These are phyloP conservation scores for Oostethus manadensis DNA, from an alignment of 2,113 vertebrate genomes.

Conservation along the genomic window DNA sequence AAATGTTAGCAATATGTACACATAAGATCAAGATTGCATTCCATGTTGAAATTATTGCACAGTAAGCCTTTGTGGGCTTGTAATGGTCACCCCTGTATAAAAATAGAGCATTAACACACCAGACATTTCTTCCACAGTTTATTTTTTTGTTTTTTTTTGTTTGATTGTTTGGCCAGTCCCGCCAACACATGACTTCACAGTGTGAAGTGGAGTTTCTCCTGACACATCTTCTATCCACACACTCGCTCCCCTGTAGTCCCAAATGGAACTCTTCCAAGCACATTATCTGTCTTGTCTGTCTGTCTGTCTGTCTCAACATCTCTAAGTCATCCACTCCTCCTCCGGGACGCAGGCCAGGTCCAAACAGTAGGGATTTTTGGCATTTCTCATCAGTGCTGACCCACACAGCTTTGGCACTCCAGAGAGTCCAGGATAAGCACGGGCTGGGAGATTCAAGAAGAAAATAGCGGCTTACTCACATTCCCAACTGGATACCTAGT, in stretches of 20 bases:
- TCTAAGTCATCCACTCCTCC: slow-evolving; percentile 25
- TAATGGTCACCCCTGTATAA: slow-evolving; percentile 80
- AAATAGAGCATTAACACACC: slow-evolving; percentile 84
- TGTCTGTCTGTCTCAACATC: slow-evolving; percentile 21
- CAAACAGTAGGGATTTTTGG: slow-evolving; percentile 59
- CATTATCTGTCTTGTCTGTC: slow-evolving; percentile 18
- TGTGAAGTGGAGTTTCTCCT: slow-evolving; percentile 49
- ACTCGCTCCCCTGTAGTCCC: slow-evolving; percentile 34
- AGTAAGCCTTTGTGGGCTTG: slow-evolving; percentile 83
- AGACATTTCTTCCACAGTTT: slow-evolving; percentile 73
- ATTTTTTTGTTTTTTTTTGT: slow-evolving; percentile 35
- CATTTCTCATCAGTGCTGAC: slow-evolving; percentile 54
- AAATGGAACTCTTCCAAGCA: slow-evolving; percentile 36
- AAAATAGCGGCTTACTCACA: slow-evolving; percentile 20
- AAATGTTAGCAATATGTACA: slow-evolving; percentile 74
- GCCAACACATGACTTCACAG: slow-evolving; percentile 50
- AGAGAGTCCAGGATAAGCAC: slow-evolving; percentile 39
- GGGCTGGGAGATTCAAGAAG: slow-evolving; percentile 39
- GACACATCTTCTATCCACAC: slow-evolving; percentile 26
- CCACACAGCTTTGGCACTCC: slow-evolving; percentile 45
- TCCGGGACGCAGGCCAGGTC: slow-evolving; percentile 52
- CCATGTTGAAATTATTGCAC: slow-evolving; percentile 90
- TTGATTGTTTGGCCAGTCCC: slow-evolving; percentile 41
- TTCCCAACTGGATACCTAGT: slow-evolving; percentile 16
- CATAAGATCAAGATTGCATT: slow-evolving; percentile 74